Evolutionary conservation across 2,888 invertebrate genomes (phyloP).

Genomic region (Xanthostigma xanthostigma): DNA sequence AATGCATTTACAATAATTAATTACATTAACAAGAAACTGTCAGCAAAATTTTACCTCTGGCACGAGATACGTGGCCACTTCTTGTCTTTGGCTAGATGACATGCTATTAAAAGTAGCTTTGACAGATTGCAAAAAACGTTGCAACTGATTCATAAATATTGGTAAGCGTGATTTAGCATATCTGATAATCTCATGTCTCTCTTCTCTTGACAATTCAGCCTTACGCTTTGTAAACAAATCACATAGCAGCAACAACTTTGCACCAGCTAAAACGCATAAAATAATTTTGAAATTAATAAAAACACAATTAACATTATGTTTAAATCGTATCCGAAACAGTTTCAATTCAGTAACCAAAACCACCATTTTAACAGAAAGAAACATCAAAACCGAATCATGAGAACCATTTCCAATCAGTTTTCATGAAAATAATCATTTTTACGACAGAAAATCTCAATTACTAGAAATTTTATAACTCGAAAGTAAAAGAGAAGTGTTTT

Average conservation of each 20-base stretch:
- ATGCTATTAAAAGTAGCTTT: slow-evolving; percentile 42
- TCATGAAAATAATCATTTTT: too few relatives aligned
- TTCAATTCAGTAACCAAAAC: not conserved
- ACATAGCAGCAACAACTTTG: slow-evolving; percentile 42
- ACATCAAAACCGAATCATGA: too few relatives aligned
- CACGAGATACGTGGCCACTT: slow-evolving; percentile 47
- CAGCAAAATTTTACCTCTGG: slow-evolving; percentile 37
- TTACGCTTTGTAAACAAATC: slow-evolving; percentile 49
- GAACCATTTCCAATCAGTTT: too few relatives aligned
- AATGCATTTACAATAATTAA: too few relatives aligned
- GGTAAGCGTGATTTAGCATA: slow-evolving; percentile 49
- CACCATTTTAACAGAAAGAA: too few relatives aligned
- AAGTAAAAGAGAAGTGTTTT: too few relatives aligned
- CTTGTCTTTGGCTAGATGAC: slow-evolving; percentile 38
- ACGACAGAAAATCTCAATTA: too few relatives aligned
- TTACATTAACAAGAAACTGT: not conserved
- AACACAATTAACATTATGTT: not conserved
- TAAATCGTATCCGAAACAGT: not conserved
- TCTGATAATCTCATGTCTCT: slow-evolving; percentile 49
- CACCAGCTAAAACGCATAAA: slow-evolving; percentile 26
- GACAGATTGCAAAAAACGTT: slow-evolving; percentile 41
- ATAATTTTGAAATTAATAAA: not conserved
- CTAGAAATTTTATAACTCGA: too few relatives aligned
- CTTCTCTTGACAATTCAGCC: slow-evolving; percentile 41
- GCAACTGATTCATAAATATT: slow-evolving; percentile 45